Conservation (phyloP, 1,140 invertebrate species). For the Eubasilissa regina region DNA sequence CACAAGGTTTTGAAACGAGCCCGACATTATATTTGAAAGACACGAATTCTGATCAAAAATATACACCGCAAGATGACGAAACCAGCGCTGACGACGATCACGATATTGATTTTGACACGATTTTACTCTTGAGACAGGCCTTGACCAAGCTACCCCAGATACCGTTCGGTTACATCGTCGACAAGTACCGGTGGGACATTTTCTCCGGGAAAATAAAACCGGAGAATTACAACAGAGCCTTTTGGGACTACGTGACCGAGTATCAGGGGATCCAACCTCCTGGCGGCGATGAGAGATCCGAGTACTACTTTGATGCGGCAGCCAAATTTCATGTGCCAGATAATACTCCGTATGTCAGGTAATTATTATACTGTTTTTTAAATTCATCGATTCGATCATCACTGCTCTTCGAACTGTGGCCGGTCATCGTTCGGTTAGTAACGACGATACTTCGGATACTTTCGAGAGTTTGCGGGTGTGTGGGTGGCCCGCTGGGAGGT, state of each 20-base stretch:
- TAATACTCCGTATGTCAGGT: conserved; percentile 81
- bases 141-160: conserved; percentile 84
- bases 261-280: conserved; percentile 79
- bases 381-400: no score
- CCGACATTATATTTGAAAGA: not conserved
- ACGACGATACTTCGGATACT: no score
- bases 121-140: conserved; percentile 76
- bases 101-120: conserved; percentile 61
- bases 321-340: conserved; percentile 82
- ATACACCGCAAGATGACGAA: no score
- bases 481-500: no score
- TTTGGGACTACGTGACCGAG: conserved; percentile 77
- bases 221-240: conserved; percentile 74
- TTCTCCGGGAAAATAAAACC: conserved; percentile 75
- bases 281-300: conserved; percentile 64
- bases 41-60: not conserved
- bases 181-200: conserved; percentile 84
- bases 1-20: no score
- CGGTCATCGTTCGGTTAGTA: no score
- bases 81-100: not conserved
- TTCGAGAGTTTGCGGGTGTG: no score
- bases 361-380: no score
- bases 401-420: no score
- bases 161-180: conserved; percentile 81
- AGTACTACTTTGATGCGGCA: conserved; percentile 79